A percentile compares a stretch with the other conserved stretches of the same genome.
Evolutionary conservation across 2,888 invertebrate genomes (phyloP).

Genomic region (Drosophila anomalipes): DNA sequence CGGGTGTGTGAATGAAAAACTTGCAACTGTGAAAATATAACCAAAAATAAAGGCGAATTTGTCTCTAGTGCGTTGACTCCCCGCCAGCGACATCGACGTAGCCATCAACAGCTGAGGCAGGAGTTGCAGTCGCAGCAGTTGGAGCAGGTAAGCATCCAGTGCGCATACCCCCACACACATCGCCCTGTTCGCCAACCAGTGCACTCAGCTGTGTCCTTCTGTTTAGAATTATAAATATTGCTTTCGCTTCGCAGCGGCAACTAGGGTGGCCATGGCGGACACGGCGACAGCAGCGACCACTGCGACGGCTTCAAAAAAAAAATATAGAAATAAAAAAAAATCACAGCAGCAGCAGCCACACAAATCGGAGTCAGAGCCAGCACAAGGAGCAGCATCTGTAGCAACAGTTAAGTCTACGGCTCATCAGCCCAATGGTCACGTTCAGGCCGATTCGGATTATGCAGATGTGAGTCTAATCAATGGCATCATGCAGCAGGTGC

Average conservation of each 20-base stretch:
- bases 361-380: slow-evolving; percentile 28
- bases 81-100: slow-evolving; percentile 21
- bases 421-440: slow-evolving; percentile 54
- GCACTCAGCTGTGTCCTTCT: slow-evolving; percentile 54
- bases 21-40: slow-evolving; percentile 76
- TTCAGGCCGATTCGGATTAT: slow-evolving; percentile 10
- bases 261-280: slow-evolving; percentile 61
- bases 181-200: slow-evolving; percentile 1
- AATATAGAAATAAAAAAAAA: slow-evolving; percentile 66
- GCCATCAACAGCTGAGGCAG: slow-evolving; percentile 31
- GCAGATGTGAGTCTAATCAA: slow-evolving; percentile 39
- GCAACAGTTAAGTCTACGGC: background rate
- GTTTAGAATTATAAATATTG: slow-evolving; percentile 17
- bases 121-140: slow-evolving; percentile 31
- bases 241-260: slow-evolving; percentile 18
- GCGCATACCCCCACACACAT: background rate
- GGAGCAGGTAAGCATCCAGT: slow-evolving; percentile 43
- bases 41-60: slow-evolving; percentile 65
- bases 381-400: slow-evolving; percentile 7
- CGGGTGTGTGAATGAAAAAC: slow-evolving; percentile 74
- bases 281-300: slow-evolving; percentile 57
- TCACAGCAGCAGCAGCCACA: slow-evolving; percentile 35
- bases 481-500: slow-evolving; percentile 55
- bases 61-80: slow-evolving; percentile 51
- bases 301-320: slow-evolving; percentile 58